Evolutionary conservation across 2,797 vertebrate genomes (phyloP).

Genomic region (Philypnodon macrostomus): DNA sequence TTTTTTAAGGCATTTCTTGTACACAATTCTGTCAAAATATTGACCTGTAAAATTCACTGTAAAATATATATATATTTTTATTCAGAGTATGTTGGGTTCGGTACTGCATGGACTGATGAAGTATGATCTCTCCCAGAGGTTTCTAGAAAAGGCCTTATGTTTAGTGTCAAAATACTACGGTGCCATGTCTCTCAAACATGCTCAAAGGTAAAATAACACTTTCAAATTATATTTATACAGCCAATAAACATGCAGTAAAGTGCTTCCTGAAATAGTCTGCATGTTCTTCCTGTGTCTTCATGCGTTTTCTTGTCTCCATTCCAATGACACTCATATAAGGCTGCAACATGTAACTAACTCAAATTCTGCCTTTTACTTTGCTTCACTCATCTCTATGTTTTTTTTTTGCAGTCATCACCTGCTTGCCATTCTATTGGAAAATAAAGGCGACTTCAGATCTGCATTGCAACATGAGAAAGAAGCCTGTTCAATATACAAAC

Average conservation of each 20-base stretch:
- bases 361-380: no score
- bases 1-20: not conserved
- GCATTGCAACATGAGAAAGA: slow-evolving; percentile 92
- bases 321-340: no score
- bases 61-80: slow-evolving; percentile 23
- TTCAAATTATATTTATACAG: no score
- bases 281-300: no score
- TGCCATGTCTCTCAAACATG: slow-evolving; percentile 83
- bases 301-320: no score
- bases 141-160: slow-evolving; percentile 84
- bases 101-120: slow-evolving; percentile 90
- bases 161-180: slow-evolving; percentile 87
- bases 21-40: not conserved
- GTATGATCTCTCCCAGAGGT: slow-evolving; percentile 87
- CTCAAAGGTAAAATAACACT: slow-evolving; percentile 80
- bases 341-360: no score
- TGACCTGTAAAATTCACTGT: not conserved
- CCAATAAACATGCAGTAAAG: not conserved
- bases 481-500: slow-evolving; percentile 86
- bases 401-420: slow-evolving; percentile 82
- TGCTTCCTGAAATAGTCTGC: no score
- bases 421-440: slow-evolving; percentile 88
- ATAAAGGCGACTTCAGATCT: slow-evolving; percentile 89
- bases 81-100: slow-evolving; percentile 89
- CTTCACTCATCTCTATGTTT: not conserved